Evolutionary conservation across 2,113 vertebrate species (phyloP).

Genomic region (Phycodurus eques): DNA sequence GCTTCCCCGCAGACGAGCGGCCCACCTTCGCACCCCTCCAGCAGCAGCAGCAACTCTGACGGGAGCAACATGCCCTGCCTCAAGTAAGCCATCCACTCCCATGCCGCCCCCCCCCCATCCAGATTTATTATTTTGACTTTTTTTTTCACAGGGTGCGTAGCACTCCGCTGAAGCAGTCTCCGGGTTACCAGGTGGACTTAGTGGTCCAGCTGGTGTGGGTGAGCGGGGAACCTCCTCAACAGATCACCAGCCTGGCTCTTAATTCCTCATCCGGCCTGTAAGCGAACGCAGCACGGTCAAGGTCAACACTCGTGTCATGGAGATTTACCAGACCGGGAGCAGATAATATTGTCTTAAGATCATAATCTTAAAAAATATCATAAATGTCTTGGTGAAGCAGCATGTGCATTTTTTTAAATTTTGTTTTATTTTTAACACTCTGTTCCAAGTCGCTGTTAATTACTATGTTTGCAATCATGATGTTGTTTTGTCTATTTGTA

Average conservation of each 20-base stretch:
- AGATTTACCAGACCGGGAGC: not conserved
- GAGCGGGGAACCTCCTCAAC: conserved; percentile 94
- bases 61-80: conserved; percentile 95
- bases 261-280: conserved; percentile 95
- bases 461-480: not conserved
- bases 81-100: conserved; percentile 74
- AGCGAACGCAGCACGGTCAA: conserved; percentile 55
- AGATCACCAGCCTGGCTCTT: conserved; percentile 92
- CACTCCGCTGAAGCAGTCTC: conserved; percentile 91
- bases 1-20: conserved; percentile 84
- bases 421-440: too few species aligned
- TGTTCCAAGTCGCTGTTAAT: too few species aligned
- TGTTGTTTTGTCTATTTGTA: not conserved
- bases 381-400: too few species aligned
- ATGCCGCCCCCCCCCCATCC: not conserved
- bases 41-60: conserved; percentile 94
- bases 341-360: not conserved
- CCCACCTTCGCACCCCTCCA: conserved; percentile 90
- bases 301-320: too few species aligned
- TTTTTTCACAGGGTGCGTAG: conserved; percentile 83
- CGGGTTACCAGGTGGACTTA: conserved; percentile 93
- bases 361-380: too few species aligned
- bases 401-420: too few species aligned
- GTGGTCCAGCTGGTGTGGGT: conserved; percentile 98
- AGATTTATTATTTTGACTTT: not conserved